phyloP scores from a whole-genome alignment of 2,113 vertebrate genomes.

The Pithys albifrons region DNA sequence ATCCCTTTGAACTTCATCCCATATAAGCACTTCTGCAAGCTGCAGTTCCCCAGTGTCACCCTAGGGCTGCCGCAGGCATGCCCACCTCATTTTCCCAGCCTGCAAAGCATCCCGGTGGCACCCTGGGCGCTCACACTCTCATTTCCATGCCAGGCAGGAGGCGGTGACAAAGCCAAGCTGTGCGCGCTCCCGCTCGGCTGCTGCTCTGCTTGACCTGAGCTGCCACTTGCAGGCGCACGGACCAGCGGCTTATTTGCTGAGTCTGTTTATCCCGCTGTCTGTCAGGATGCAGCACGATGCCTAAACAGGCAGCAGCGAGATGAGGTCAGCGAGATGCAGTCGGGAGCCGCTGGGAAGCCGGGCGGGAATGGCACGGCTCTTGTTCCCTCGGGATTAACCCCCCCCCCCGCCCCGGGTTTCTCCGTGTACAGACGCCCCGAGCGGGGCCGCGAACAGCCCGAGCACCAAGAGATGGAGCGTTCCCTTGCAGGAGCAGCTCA shows the following conservation, averaged over 20 bases:
- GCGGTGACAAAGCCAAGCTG: background rate
- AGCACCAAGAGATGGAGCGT: background rate
- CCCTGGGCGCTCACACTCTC: background rate
- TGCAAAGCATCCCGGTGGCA: background rate
- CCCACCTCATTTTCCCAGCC: background rate
- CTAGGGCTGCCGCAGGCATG: background rate
- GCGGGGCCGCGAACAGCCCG: background rate
- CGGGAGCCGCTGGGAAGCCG: background rate
- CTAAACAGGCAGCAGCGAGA: slow-evolving; percentile 35
- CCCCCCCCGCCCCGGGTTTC: background rate
- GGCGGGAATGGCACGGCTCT: background rate
- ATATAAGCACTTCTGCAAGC: background rate
- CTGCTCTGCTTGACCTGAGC: slow-evolving; percentile 33
- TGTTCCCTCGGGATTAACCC: background rate
- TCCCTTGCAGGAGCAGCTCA: slow-evolving; percentile 13
- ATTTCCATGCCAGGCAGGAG: background rate
- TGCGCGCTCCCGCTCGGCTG: background rate
- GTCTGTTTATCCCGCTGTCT: slow-evolving; percentile 17
- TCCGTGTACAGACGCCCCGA: background rate
- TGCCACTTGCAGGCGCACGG: background rate
- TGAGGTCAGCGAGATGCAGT: slow-evolving; percentile 22
- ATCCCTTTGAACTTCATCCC: too few relatives aligned
- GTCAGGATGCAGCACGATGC: background rate
- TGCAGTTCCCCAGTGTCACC: background rate
- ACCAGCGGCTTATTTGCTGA: slow-evolving; percentile 1